phyloP scores from a whole-genome alignment of 2,797 vertebrate genomes.

The Artibeus jamaicensis region DNA sequence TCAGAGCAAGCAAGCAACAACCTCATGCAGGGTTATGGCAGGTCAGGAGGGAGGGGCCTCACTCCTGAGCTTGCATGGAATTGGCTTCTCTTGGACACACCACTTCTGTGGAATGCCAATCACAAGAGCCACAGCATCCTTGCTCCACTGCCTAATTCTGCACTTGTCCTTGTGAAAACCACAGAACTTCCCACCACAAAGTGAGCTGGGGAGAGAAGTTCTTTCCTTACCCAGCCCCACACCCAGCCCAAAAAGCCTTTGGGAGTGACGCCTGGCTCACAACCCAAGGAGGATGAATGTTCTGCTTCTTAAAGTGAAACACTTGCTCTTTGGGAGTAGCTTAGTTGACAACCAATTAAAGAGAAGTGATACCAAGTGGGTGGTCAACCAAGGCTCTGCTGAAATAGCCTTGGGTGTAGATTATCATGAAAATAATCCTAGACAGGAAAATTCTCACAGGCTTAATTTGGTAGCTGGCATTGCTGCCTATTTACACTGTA shows the following conservation, averaged over 20 bases:
- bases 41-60: constrained; percentile 44
- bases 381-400: neutral
- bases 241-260: neutral
- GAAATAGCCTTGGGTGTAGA: neutral
- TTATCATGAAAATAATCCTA: neutral
- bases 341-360: neutral
- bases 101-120: constrained; percentile 35
- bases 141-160: neutral
- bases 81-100: constrained; percentile 64
- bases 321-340: neutral
- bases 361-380: neutral
- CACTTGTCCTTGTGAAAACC: constrained; percentile 46
- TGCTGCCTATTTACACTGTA: neutral
- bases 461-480: neutral
- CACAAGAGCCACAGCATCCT: neutral
- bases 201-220: constrained; percentile 38
- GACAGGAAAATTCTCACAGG: neutral
- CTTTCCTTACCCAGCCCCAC: constrained; percentile 6
- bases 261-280: neutral
- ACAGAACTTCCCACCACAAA: constrained; percentile 35
- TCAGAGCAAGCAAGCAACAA: constrained; percentile 61
- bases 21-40: constrained; percentile 67
- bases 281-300: neutral
- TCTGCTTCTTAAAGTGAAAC: neutral
- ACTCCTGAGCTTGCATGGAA: neutral